These are phyloP conservation scores for Phrynocephalus forsythii DNA, from an alignment of 2,797 vertebrate species.

Conservation along the genomic window DNA sequence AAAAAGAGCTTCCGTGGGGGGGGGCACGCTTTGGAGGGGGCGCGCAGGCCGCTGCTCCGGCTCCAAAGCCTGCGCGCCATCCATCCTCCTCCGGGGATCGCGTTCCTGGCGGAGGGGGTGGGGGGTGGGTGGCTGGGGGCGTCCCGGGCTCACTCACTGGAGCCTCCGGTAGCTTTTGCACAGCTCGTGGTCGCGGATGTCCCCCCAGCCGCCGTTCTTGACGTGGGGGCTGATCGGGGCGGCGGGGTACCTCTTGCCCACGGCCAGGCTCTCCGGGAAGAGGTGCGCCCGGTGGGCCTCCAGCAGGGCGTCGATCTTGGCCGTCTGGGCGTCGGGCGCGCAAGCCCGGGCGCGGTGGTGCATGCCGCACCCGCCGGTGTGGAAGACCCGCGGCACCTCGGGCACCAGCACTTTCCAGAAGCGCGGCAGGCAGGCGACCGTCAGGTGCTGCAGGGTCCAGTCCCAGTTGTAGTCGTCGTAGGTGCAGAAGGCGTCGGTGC, in stretches of 20 bases:
- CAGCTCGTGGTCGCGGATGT: conserved; percentile 98
- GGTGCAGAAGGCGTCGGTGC: conserved; percentile 95
- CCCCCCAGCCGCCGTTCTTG: conserved; percentile 98
- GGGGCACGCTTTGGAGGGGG: no score
- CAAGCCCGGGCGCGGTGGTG: conserved; percentile 96
- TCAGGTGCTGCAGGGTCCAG: conserved; percentile 96
- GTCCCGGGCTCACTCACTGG: conserved; percentile 89
- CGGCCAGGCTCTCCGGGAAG: conserved; percentile 90
- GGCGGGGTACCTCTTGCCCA: conserved; percentile 89
- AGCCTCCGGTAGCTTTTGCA: conserved; percentile 97
- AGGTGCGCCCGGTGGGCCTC: conserved; percentile 89
- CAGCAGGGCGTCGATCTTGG: conserved; percentile 91
- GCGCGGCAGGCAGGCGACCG: conserved; percentile 91
- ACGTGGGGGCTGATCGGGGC: conserved; percentile 90
- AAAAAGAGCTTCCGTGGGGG: background rate
- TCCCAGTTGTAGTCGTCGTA: conserved; percentile 99
- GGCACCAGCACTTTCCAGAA: conserved; percentile 97
- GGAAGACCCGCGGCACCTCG: conserved; percentile 92
- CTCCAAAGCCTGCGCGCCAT: background rate
- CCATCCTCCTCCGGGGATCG: no score
- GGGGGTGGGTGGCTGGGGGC: no score
- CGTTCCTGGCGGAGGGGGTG: no score
- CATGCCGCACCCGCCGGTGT: conserved; percentile 98
- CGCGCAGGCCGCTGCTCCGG: no score
- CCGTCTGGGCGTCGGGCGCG: conserved; percentile 90